Percentiles rank a stretch among this genome's conserved stretches.
These are phyloP conservation scores for Hippocampus kuda DNA, from an alignment of 2,797 vertebrate genomes.

Conservation along the genomic window DNA sequence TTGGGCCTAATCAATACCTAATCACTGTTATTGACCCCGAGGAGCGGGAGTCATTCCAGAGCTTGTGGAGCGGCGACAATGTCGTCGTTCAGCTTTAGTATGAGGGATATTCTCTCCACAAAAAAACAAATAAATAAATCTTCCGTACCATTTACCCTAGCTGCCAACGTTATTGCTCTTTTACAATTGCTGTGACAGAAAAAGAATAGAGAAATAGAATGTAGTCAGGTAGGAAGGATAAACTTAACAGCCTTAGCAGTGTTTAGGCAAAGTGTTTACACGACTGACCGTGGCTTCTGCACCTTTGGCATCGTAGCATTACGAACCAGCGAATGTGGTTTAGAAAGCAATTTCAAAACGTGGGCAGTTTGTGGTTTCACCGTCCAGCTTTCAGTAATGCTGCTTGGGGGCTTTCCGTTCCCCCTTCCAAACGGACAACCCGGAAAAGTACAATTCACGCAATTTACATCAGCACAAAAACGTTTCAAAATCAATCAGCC, in stretches of 20 bases:
- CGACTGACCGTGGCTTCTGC: conserved; percentile 2
- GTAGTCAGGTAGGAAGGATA: not conserved
- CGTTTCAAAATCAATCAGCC: not conserved
- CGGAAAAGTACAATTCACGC: not conserved
- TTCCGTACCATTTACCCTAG: not conserved
- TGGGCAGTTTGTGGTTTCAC: conserved; percentile 1
- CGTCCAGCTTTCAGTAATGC: not conserved
- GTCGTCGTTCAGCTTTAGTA: not conserved
- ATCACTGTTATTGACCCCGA: conserved; percentile 65
- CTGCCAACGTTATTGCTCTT: not conserved
- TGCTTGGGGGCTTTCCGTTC: not conserved
- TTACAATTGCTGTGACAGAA: not conserved
- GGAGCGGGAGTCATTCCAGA: conserved; percentile 2
- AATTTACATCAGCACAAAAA: not conserved
- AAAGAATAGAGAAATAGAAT: not conserved
- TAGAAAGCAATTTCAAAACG: not conserved
- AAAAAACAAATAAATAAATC: not conserved
- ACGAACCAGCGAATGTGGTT: not conserved
- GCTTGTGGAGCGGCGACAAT: not conserved
- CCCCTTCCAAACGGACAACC: not conserved
- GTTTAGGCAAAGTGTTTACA: not conserved
- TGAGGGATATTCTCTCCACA: not conserved
- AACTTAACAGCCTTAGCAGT: not conserved
- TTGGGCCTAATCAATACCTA: conserved; percentile 61
- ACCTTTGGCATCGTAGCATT: not conserved